Evolutionary conservation across 2,888 invertebrate genomes (phyloP), one percentile per base, ranked within the genome.

Genomic region (Plebejus anna): DNA sequence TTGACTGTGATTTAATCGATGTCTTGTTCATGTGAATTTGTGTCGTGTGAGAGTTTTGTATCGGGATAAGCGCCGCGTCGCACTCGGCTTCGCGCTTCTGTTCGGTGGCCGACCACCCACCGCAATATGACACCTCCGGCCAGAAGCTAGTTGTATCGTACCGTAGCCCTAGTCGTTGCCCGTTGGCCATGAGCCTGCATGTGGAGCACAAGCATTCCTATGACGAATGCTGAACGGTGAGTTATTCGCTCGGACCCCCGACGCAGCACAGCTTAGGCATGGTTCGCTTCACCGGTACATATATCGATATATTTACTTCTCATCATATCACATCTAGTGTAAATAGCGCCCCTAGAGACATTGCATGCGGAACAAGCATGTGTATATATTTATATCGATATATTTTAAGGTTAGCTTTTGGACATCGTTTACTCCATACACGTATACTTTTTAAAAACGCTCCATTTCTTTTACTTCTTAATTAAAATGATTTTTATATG

Each of bases 11-110:
- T 86, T 85, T 89, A 87, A 86, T 90, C 87, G 83, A 84, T 92
- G 92, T 92, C 92, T 92, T 92, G 93, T 93, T 91, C 88, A 91
- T 92, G 92, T 94, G 92, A 90, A 92, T 93, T 92, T 94, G 92
- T 94, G 93, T 94, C 91, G 92, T 92, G 92, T 90, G 89, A 88
- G 87, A 81, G 81, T 79, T 81, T 82, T 80, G 82, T 85, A 84
- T 82, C 88, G 89, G 87, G 86, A 82, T 81, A 85, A 87, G 84
- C 89, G 88, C 86, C 89, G 89, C 92, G 91, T 88, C 92, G 91
- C 92, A 92, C 92, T 90, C 90, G 89, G 87, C 90, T 90, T 88
- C 85, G 90, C 85, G 90, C 90, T 91, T 90, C 83, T 85, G 86
- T 87, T 84, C 86, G 89, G 88, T 87, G 89, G 88, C 86, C 88